phyloP scores from a whole-genome alignment of 2,113 vertebrate species.

The Macrotus californicus region DNA sequence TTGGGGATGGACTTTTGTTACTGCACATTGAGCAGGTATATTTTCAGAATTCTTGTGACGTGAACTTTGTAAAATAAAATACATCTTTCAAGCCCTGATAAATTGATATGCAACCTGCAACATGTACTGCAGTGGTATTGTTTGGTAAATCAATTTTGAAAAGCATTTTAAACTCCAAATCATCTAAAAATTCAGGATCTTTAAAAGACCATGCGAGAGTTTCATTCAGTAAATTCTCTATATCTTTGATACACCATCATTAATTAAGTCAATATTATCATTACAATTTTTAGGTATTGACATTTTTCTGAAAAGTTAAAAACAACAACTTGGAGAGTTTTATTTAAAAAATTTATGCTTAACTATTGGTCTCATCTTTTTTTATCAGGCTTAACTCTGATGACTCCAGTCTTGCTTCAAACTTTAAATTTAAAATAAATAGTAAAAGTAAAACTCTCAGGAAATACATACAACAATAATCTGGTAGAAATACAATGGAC shows the following conservation, averaged over 20 bases:
- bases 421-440: background rate
- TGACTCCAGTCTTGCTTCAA: background rate
- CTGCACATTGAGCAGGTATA: background rate
- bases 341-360: background rate
- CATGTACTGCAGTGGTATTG: background rate
- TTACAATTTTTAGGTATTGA: background rate
- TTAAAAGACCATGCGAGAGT: background rate
- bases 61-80: conserved; percentile 54
- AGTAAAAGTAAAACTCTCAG: background rate
- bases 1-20: conserved; percentile 24
- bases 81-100: background rate
- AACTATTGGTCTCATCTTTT: background rate
- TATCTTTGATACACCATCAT: background rate
- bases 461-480: background rate
- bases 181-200: background rate
- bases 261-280: background rate
- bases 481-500: background rate
- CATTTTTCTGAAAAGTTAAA: background rate
- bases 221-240: background rate
- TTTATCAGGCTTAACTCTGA: background rate
- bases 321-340: background rate
- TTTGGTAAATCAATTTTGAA: conserved; percentile 4
- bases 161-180: background rate
- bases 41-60: background rate
- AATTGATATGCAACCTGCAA: background rate